Conservation (phyloP, 2,888 invertebrate genomes). For the Chirona hameri region DNA sequence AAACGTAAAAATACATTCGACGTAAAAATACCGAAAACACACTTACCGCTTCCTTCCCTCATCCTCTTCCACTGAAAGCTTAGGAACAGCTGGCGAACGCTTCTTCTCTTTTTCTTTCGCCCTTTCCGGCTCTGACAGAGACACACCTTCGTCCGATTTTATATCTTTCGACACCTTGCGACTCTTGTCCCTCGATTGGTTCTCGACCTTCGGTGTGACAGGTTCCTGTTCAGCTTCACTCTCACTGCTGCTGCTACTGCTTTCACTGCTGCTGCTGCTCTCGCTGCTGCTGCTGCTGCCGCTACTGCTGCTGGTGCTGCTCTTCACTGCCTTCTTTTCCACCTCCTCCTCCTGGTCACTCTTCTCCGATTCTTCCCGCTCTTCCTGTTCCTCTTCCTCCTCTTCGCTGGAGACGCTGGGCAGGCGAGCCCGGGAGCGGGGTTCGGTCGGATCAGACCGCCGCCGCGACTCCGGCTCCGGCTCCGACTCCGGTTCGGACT, state of each 20-base stretch:
- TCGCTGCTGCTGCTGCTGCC: slow-evolving; percentile 10
- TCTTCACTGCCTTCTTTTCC: not conserved
- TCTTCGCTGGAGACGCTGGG: not conserved
- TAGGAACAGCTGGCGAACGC: not conserved
- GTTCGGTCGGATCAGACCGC: not conserved
- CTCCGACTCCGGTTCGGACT: not conserved
- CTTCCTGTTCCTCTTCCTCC: not conserved
- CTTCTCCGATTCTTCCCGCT: not conserved
- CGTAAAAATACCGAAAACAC: too few relatives aligned
- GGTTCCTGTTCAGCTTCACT: not conserved
- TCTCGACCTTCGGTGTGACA: not conserved
- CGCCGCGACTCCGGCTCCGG: not conserved
- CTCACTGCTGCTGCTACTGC: not conserved
- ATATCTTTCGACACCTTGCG: not conserved
- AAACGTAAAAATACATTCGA: too few relatives aligned
- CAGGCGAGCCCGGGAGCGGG: not conserved
- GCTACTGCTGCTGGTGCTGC: slow-evolving; percentile 10
- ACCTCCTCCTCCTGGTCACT: not conserved
- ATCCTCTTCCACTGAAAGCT: not conserved
- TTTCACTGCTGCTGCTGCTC: slow-evolving; percentile 1
- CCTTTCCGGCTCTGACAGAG: not conserved
- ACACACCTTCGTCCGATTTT: not conserved
- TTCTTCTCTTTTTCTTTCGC: not conserved
- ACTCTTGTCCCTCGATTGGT: not conserved
- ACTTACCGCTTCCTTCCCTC: not conserved